Conservation (phyloP, 2,797 vertebrate genomes). For the Glossophaga mutica region DNA sequence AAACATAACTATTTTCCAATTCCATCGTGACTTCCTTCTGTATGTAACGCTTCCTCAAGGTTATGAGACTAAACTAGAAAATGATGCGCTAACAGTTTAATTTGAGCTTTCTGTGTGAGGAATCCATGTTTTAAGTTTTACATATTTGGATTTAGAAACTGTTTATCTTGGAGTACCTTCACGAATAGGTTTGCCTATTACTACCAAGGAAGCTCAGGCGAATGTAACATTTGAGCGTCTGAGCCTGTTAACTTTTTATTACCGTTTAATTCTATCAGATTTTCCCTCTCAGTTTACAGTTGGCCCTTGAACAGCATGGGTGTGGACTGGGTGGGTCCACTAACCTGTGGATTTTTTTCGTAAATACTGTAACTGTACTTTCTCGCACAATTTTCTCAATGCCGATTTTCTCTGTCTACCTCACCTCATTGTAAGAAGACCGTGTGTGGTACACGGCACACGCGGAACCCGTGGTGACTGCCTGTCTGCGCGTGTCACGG, state of each 20-base stretch:
- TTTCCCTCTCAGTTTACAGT: background rate
- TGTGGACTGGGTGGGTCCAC: background rate
- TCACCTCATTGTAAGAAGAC: background rate
- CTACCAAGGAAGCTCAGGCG: background rate
- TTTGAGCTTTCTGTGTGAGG: background rate
- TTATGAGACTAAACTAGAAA: background rate
- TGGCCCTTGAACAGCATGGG: background rate
- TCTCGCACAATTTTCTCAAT: background rate
- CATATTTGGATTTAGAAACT: slow-evolving; percentile 1
- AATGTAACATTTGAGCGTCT: background rate
- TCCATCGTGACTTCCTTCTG: background rate
- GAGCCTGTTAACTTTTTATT: background rate
- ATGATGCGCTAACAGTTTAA: background rate
- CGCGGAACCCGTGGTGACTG: background rate
- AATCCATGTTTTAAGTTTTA: background rate
- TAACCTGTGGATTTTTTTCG: background rate
- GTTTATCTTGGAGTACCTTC: background rate
- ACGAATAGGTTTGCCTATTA: background rate
- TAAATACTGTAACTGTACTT: background rate
- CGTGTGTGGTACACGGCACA: background rate
- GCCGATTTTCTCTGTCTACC: background rate
- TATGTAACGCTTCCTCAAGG: background rate
- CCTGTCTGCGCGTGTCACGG: background rate
- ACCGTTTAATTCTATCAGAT: background rate
- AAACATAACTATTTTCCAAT: background rate